A percentile compares a stretch with the other conserved stretches of the same genome.
Conservation (phyloP, 2,113 vertebrate genomes). For the Callopanchax toddi region DNA sequence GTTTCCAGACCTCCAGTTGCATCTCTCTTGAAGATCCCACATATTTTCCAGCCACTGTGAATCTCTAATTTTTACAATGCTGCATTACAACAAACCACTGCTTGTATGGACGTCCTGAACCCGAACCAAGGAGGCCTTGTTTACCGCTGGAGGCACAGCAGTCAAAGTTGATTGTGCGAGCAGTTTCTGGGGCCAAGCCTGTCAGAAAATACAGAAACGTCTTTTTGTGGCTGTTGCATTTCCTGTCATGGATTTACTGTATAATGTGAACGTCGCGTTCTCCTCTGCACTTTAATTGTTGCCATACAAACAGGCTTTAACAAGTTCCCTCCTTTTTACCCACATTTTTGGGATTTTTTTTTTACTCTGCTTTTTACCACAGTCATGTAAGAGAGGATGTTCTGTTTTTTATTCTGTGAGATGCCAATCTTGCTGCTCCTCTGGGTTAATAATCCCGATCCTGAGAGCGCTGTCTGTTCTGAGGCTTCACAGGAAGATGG, state of each 20-base stretch:
- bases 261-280: conserved; percentile 27
- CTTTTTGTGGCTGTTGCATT: conserved; percentile 30
- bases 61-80: conserved; percentile 51
- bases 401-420: conserved; percentile 11
- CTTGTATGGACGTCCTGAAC: conserved; percentile 56
- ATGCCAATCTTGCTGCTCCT: conserved; percentile 4
- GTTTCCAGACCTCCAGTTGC: conserved; percentile 33
- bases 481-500: not conserved
- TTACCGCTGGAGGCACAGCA: conserved; percentile 35
- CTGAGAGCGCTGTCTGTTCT: conserved; percentile 26
- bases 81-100: conserved; percentile 42
- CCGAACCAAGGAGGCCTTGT: conserved; percentile 53
- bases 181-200: conserved; percentile 14
- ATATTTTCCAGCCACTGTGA: conserved; percentile 50
- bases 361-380: conserved; percentile 23
- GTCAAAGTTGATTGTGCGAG: conserved; percentile 32
- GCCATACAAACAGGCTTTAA: conserved; percentile 32
- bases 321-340: conserved; percentile 14
- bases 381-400: conserved; percentile 22
- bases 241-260: conserved; percentile 13
- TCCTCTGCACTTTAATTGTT: conserved; percentile 47
- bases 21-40: conserved; percentile 45
- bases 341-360: conserved; percentile 5
- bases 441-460: conserved; percentile 6
- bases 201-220: conserved; percentile 22